Conservation (phyloP, 2,797 vertebrate genomes). For the Taenioides sp. region DNA sequence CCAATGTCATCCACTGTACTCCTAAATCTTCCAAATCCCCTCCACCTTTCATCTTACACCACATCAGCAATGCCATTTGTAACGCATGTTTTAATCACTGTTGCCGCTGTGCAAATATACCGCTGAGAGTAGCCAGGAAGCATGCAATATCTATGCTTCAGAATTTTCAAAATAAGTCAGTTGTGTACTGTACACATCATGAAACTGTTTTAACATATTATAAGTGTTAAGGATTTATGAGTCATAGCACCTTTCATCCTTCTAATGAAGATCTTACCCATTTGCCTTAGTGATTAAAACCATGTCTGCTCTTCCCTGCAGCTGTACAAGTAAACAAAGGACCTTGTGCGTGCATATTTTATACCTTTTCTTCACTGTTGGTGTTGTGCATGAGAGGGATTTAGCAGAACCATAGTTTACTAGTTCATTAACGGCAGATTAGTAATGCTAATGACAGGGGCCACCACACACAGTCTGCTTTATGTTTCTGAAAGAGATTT, state of each 20-base stretch:
- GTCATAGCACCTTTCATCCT: slow-evolving; percentile 48
- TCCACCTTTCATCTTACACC: slow-evolving; percentile 70
- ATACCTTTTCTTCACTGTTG: slow-evolving; percentile 63
- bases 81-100: slow-evolving; percentile 69
- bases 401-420: slow-evolving; percentile 73
- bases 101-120: slow-evolving; percentile 34
- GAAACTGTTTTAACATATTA: slow-evolving; percentile 16
- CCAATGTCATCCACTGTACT: slow-evolving; percentile 63
- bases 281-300: slow-evolving; percentile 74
- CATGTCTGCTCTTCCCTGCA: slow-evolving; percentile 68
- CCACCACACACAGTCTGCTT: slow-evolving; percentile 68
- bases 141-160: slow-evolving; percentile 29
- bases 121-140: slow-evolving; percentile 28
- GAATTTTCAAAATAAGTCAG: slow-evolving; percentile 30
- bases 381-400: slow-evolving; percentile 54
- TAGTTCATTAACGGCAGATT: slow-evolving; percentile 81
- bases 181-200: slow-evolving; percentile 14
- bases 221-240: slow-evolving; percentile 23
- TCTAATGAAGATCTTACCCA: slow-evolving; percentile 71
- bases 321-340: slow-evolving; percentile 71
- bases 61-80: slow-evolving; percentile 52
- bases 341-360: slow-evolving; percentile 67
- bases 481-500: slow-evolving; percentile 68
- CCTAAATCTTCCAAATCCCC: slow-evolving; percentile 72
- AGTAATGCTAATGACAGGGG: slow-evolving; percentile 81